Percentiles rank a stretch among this genome's conserved stretches.
Evolutionary conservation across 2,888 invertebrate genomes (phyloP).

Genomic region (Kuschelorhynchus macadamiae): DNA sequence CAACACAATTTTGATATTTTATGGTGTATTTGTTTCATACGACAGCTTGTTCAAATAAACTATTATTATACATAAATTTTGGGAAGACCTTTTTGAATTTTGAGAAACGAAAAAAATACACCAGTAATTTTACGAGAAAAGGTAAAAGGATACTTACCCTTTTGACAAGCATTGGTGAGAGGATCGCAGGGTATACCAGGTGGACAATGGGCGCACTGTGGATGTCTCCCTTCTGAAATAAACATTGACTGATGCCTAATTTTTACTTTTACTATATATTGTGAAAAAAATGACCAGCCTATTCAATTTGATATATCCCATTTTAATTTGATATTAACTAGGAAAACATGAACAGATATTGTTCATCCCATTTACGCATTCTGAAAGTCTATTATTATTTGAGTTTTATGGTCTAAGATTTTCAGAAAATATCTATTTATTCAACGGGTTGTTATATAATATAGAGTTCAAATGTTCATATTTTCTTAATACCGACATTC

Average conservation of each 20-base stretch:
- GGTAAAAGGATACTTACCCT: conserved; percentile 76
- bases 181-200: conserved; percentile 85
- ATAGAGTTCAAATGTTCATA: no score
- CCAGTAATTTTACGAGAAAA: conserved; percentile 11
- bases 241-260: not conserved
- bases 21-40: conserved; percentile 32
- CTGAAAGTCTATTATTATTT: no score
- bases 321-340: no score
- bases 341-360: no score
- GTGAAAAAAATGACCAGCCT: no score
- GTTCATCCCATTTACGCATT: no score
- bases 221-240: conserved; percentile 58
- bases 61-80: not conserved
- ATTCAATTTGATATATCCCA: no score
- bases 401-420: no score
- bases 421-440: no score
- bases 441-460: no score
- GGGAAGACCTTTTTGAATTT: not conserved
- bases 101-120: conserved; percentile 30
- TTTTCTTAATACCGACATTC: no score
- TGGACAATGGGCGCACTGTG: conserved; percentile 82
- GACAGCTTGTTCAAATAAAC: not conserved
- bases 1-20: conserved; percentile 61
- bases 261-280: no score
- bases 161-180: conserved; percentile 85